These are phyloP conservation scores for Aurelia aurita DNA, from an alignment of 30 jellyfish, hydroid and myxozoan species.

Conservation along the genomic window DNA sequence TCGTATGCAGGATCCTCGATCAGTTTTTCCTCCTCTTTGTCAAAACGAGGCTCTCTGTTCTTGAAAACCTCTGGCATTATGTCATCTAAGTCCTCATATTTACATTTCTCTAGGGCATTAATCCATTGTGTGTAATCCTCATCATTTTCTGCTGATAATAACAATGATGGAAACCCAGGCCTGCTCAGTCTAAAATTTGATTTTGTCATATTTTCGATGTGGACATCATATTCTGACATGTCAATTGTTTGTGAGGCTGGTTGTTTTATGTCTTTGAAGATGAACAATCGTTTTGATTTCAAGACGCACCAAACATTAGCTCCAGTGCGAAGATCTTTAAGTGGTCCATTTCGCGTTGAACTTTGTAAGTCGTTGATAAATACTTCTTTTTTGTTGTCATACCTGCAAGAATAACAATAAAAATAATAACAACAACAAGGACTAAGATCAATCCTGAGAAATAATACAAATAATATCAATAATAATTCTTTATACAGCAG, in stretches of 20 bases:
- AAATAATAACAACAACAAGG: too few species aligned
- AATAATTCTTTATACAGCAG: too few species aligned
- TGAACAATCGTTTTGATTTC: conserved; percentile 60
- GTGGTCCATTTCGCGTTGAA: conserved; percentile 80
- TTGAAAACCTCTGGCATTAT: conserved; percentile 19
- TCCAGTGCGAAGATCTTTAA: conserved; percentile 69
- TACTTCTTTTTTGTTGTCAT: conserved; percentile 17
- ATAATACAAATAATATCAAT: too few species aligned
- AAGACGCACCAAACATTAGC: conserved; percentile 83
- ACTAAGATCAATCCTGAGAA: too few species aligned
- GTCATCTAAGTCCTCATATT: conserved; percentile 57
- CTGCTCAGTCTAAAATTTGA: conserved; percentile 60
- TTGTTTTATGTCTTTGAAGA: conserved; percentile 76
- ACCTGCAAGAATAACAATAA: not conserved
- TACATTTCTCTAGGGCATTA: conserved; percentile 76
- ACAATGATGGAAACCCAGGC: conserved; percentile 73
- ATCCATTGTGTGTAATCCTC: conserved; percentile 76
- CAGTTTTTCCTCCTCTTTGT: not conserved
- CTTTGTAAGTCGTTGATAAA: conserved; percentile 64
- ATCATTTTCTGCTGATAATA: conserved; percentile 82
- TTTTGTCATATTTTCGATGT: conserved; percentile 15
- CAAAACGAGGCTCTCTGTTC: not conserved
- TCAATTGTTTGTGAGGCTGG: conserved; percentile 79
- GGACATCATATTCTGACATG: conserved; percentile 71
- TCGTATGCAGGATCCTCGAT: conserved; percentile 79